These are phyloP conservation scores for Corvus cornix DNA, from an alignment of 2,113 vertebrate species.

Conservation along the genomic window DNA sequence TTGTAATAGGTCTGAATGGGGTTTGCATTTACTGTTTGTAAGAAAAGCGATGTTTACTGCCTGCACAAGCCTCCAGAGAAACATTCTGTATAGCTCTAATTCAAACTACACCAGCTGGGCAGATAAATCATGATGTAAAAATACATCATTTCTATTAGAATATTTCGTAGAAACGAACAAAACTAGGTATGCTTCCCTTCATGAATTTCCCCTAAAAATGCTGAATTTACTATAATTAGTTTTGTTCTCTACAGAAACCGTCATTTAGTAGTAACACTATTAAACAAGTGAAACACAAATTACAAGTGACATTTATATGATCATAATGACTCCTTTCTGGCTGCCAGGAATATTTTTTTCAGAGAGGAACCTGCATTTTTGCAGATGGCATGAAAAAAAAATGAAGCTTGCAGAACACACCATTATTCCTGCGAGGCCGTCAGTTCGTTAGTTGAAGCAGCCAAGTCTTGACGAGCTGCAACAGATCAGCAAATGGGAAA, in stretches of 20 bases:
- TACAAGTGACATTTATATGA: conserved; percentile 77
- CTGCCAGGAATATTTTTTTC: conserved; percentile 73
- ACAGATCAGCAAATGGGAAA: conserved; percentile 83
- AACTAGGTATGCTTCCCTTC: conserved; percentile 60
- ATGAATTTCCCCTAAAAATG: conserved; percentile 36
- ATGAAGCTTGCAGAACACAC: conserved; percentile 50
- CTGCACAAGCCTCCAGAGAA: conserved; percentile 39
- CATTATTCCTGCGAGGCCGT: conserved; percentile 77
- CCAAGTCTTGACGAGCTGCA: conserved; percentile 76
- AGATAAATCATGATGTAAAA: conserved; percentile 66
- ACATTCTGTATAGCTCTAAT: conserved; percentile 56
- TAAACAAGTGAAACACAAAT: conserved; percentile 80
- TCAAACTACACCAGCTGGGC: conserved; percentile 64
- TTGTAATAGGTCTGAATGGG: conserved; percentile 3
- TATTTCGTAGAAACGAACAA: conserved; percentile 65
- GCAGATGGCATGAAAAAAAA: conserved; percentile 75
- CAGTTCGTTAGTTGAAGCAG: conserved; percentile 80
- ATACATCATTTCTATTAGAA: conserved; percentile 50
- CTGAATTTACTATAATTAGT: conserved; percentile 71
- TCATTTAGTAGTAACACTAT: conserved; percentile 67
- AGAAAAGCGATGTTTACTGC: conserved; percentile 43
- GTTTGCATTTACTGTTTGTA: conserved; percentile 28
- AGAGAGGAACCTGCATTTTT: conserved; percentile 71
- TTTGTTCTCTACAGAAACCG: conserved; percentile 68
- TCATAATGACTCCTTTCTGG: conserved; percentile 74